Evolutionary conservation across 1,140 invertebrate species (phyloP).

Genomic region (Caenorhabditis remanei): DNA sequence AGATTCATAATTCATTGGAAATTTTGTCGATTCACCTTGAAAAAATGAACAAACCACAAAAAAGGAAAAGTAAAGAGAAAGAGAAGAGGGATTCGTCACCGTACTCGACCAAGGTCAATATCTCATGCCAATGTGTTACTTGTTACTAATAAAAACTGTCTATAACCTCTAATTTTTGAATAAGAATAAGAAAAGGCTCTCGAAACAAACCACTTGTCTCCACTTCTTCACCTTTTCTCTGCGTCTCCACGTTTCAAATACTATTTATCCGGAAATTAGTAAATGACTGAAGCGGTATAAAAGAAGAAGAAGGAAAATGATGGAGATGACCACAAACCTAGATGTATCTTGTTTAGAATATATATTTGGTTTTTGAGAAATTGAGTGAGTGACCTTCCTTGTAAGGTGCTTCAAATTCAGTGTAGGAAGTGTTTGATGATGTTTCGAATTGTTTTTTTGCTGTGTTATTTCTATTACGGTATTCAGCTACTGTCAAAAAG

Average conservation of each 20-base stretch:
- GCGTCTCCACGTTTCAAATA: not conserved
- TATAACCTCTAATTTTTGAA: not conserved
- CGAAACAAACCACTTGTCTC: slow-evolving; percentile 44
- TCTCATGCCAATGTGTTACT: not conserved
- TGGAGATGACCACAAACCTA: slow-evolving; percentile 29
- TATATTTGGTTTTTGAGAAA: not conserved
- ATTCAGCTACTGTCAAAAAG: too few relatives aligned
- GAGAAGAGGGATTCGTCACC: slow-evolving; percentile 8
- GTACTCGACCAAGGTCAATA: slow-evolving; percentile 40
- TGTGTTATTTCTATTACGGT: too few relatives aligned
- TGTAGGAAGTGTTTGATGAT: too few relatives aligned
- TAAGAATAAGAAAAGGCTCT: slow-evolving; percentile 6
- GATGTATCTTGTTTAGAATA: not conserved
- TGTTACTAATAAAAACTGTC: not conserved
- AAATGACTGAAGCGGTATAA: slow-evolving; percentile 13
- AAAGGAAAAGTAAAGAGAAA: not conserved
- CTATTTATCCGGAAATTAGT: slow-evolving; percentile 19
- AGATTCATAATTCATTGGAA: too few relatives aligned
- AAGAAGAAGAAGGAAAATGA: not conserved
- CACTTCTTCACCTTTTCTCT: not conserved
- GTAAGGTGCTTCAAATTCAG: not conserved
- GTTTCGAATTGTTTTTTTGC: too few relatives aligned
- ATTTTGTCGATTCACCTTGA: slow-evolving; percentile 24
- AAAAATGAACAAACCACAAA: slow-evolving; percentile 22
- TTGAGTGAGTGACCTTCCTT: not conserved